A percentile compares a stretch with the other conserved stretches of the same genome.
Conservation (phyloP, 2,888 invertebrate genomes). For the Drosophila aldrichi region DNA sequence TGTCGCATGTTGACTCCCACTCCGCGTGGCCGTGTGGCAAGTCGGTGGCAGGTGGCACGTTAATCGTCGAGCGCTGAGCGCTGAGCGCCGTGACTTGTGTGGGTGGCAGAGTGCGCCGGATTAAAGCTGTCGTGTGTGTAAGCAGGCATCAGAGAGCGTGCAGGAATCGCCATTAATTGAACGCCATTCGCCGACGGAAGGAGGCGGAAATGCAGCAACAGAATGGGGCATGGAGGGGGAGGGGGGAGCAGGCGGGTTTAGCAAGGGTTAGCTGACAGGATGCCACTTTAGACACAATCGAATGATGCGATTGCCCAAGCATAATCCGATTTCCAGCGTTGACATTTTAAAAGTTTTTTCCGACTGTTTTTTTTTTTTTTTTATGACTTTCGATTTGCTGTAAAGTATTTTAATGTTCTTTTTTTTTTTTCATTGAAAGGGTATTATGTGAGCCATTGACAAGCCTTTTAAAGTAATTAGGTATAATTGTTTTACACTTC, state of each 20-base stretch:
- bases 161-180: conserved; percentile 33
- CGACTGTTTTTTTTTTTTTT: not conserved
- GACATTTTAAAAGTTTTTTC: conserved; percentile 1
- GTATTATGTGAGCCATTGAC: not conserved
- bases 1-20: conserved; percentile 35
- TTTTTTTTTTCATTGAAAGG: not conserved
- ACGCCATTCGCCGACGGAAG: conserved; percentile 5
- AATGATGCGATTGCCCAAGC: conserved; percentile 7
- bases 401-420: not conserved
- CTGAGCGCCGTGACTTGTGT: conserved; percentile 22
- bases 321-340: conserved; percentile 6
- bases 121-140: conserved; percentile 37
- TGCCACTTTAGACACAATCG: conserved; percentile 5
- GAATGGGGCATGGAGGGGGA: not conserved
- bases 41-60: not conserved
- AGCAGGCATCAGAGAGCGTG: conserved; percentile 19
- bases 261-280: not conserved
- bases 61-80: not conserved
- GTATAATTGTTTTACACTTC: too few relatives aligned
- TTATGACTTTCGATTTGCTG: not conserved
- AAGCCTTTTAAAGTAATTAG: not conserved
- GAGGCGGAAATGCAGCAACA: not conserved
- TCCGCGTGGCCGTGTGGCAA: not conserved
- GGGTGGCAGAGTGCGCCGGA: conserved; percentile 17
- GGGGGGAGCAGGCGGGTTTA: not conserved